Evolutionary conservation across 2,797 vertebrate species (phyloP).

Genomic region (Peromyscus aztecus): DNA sequence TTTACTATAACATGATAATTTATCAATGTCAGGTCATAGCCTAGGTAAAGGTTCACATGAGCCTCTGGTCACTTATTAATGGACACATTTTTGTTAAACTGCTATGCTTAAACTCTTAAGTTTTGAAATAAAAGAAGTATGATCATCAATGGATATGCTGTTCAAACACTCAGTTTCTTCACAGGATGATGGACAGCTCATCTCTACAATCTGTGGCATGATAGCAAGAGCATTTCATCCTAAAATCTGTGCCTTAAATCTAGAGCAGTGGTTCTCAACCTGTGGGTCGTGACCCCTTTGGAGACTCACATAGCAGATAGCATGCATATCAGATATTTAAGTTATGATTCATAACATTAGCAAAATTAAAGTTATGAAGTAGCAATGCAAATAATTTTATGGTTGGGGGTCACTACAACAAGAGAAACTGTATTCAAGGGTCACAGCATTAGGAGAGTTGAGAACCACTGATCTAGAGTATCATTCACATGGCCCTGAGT

Average conservation of each 20-base stretch:
- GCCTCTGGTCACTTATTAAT: not conserved
- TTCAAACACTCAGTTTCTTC: constrained; percentile 6
- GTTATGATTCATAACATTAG: not conserved
- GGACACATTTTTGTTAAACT: not conserved
- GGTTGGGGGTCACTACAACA: not conserved
- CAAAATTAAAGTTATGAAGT: not conserved
- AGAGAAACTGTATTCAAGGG: not conserved
- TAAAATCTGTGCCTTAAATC: not conserved
- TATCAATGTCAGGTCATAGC: not conserved
- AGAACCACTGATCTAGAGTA: too few species aligned
- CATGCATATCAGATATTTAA: not conserved
- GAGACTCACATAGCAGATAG: not conserved
- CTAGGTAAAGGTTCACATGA: not conserved
- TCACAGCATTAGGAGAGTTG: too few species aligned
- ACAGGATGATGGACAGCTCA: not conserved
- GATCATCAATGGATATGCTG: not conserved
- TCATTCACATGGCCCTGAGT: not conserved
- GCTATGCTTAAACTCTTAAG: not conserved
- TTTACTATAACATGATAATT: not conserved
- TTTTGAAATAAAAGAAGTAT: constrained; percentile 34
- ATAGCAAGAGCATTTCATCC: not conserved
- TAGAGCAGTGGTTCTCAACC: not conserved
- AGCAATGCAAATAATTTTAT: too few species aligned
- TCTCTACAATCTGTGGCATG: not conserved
- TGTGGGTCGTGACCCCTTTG: not conserved